Evolutionary conservation across 2,797 vertebrate genomes (phyloP).

Genomic region (Phataginus tetradactyla): DNA sequence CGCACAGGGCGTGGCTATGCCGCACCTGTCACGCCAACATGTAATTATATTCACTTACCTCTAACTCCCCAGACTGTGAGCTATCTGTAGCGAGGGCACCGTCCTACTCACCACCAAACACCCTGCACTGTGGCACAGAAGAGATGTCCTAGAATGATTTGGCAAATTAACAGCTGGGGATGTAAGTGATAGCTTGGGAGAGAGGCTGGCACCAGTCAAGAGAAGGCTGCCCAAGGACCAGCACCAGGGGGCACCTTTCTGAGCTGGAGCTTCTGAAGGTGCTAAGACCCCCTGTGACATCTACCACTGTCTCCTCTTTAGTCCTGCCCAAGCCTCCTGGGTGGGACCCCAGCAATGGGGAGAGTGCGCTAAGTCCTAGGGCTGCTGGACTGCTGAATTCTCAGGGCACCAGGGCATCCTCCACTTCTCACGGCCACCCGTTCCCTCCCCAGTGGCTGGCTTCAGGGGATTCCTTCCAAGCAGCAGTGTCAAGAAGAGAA

Average conservation of each 20-base stretch:
- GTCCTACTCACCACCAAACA: neutral
- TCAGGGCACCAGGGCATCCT: neutral
- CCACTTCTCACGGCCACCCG: neutral
- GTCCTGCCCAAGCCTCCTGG: neutral
- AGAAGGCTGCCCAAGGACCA: neutral
- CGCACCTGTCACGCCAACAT: rapidly evolving
- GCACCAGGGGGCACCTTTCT: neutral
- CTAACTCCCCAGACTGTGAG: neutral
- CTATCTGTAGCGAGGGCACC: neutral
- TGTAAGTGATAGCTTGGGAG: neutral
- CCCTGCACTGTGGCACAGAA: neutral
- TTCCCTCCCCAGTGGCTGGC: neutral
- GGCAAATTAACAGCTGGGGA: neutral
- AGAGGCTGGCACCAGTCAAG: neutral
- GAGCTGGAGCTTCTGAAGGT: neutral
- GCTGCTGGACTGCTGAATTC: neutral
- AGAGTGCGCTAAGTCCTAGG: rapidly evolving
- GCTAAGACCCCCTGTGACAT: neutral
- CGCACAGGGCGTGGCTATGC: neutral
- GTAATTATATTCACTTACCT: neutral
- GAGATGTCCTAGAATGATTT: neutral
- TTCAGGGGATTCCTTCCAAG: neutral
- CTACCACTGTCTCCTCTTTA: neutral
- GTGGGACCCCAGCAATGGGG: neutral
- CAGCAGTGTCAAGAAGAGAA: neutral